Percentiles rank a stretch among this genome's conserved stretches.
Evolutionary conservation across 2,113 vertebrate genomes (phyloP).

Genomic region (Amia ocellicauda): DNA sequence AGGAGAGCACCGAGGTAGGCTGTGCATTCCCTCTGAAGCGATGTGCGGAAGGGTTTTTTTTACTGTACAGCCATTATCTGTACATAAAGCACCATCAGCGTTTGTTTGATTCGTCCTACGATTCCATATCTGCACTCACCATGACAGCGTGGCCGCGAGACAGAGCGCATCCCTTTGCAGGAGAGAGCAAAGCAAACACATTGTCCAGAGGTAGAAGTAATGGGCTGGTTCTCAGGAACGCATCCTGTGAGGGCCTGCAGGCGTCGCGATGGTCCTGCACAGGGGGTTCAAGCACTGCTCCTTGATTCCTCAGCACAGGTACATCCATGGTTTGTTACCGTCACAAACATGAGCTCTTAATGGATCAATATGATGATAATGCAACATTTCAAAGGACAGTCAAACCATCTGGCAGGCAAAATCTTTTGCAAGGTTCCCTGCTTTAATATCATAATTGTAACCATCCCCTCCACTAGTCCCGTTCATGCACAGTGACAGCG

Average conservation of each 20-base stretch:
- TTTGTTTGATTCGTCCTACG: no score
- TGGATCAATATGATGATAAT: no score
- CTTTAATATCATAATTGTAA: constrained; percentile 7
- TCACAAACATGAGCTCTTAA: no score
- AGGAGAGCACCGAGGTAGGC: constrained; percentile 74
- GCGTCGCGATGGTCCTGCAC: neutral
- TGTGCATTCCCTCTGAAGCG: constrained; percentile 32
- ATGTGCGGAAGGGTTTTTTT: constrained; percentile 27
- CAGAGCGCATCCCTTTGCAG: neutral
- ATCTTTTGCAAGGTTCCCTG: neutral
- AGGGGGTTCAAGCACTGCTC: constrained; percentile 7
- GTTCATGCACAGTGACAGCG: no score
- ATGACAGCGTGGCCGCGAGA: no score
- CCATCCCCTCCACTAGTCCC: neutral
- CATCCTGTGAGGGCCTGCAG: neutral
- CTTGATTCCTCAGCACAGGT: constrained; percentile 1
- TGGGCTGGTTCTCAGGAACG: constrained; percentile 35
- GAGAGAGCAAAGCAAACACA: constrained; percentile 37
- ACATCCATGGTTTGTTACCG: neutral
- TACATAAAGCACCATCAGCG: constrained; percentile 38
- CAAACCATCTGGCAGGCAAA: constrained; percentile 1
- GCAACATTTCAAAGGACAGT: neutral
- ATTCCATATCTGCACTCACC: no score
- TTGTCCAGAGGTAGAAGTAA: constrained; percentile 58
- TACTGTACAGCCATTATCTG: no score